Conservation (phyloP, 1,140 invertebrate genomes). For the Drosophila nannoptera region DNA sequence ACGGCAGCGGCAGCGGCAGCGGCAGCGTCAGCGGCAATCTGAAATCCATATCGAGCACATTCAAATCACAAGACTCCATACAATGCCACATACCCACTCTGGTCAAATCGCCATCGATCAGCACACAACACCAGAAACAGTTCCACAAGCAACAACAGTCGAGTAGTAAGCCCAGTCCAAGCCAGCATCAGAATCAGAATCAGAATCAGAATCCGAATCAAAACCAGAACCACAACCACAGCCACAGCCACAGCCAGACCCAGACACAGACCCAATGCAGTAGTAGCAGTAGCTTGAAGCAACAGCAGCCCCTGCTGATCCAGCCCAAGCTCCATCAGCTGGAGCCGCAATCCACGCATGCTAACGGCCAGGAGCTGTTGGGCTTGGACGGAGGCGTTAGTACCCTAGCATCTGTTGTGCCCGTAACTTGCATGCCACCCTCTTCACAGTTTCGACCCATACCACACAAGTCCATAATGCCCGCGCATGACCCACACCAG, state of each 20-base stretch:
- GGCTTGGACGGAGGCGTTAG: constrained; percentile 67
- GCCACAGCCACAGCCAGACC: constrained; percentile 43
- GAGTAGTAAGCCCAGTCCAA: constrained; percentile 40
- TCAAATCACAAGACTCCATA: constrained; percentile 79
- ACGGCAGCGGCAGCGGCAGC: constrained; percentile 61
- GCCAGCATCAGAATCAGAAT: constrained; percentile 20
- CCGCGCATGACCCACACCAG: constrained; percentile 59
- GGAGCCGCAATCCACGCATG: constrained; percentile 44
- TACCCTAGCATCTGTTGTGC: constrained; percentile 71
- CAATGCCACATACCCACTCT: constrained; percentile 78
- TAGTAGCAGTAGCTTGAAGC: constrained; percentile 69
- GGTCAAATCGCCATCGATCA: constrained; percentile 77
- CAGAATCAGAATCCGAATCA: constrained; percentile 43
- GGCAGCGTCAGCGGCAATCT: constrained; percentile 67
- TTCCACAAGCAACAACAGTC: constrained; percentile 67
- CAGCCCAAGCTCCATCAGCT: constrained; percentile 76
- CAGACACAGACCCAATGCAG: constrained; percentile 46
- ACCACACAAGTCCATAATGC: constrained; percentile 75
- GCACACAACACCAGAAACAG: constrained; percentile 77
- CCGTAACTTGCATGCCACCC: constrained; percentile 75
- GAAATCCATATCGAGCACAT: constrained; percentile 77
- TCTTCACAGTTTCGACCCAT: constrained; percentile 79
- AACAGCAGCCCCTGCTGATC: constrained; percentile 74
- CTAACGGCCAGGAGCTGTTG: constrained; percentile 60
- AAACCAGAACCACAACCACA: constrained; percentile 26